Evolutionary conservation across 1,140 invertebrate species (phyloP).

Genomic region (Stenopsyche tienmushanensis): DNA sequence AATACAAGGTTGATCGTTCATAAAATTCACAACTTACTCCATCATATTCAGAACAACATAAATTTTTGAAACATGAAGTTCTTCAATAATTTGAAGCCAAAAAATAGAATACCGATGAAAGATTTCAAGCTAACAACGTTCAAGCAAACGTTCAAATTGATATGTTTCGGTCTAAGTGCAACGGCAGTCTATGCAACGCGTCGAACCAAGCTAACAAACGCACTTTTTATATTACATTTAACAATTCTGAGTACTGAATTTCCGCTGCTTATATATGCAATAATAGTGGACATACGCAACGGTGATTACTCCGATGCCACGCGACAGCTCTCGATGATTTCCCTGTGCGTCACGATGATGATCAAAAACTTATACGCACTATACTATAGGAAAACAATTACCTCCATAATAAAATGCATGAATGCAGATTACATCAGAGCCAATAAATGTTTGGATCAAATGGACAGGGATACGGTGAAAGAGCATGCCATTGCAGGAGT

Average conservation of each 20-base stretch:
- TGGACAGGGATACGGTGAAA: constrained; percentile 17
- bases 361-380: constrained; percentile 18
- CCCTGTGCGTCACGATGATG: constrained; percentile 20
- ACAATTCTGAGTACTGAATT: not conserved
- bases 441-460: constrained; percentile 4
- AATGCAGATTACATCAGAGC: constrained; percentile 27
- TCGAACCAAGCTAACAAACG: not conserved
- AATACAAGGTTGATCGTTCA: no score
- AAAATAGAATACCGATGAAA: constrained; percentile 4
- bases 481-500: constrained; percentile 9
- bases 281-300: not conserved
- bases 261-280: not conserved
- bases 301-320: constrained; percentile 27
- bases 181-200: constrained; percentile 14
- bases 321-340: constrained; percentile 30
- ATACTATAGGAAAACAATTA: constrained; percentile 7
- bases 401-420: constrained; percentile 16
- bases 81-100: not conserved
- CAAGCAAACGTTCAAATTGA: constrained; percentile 12
- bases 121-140: constrained; percentile 3
- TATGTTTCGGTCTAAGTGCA: not conserved
- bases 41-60: no score
- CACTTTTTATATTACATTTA: not conserved
- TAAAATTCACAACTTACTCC: no score
- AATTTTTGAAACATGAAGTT: no score